Evolutionary conservation across 1,140 invertebrate genomes (phyloP).

Genomic region (Homarus americanus): DNA sequence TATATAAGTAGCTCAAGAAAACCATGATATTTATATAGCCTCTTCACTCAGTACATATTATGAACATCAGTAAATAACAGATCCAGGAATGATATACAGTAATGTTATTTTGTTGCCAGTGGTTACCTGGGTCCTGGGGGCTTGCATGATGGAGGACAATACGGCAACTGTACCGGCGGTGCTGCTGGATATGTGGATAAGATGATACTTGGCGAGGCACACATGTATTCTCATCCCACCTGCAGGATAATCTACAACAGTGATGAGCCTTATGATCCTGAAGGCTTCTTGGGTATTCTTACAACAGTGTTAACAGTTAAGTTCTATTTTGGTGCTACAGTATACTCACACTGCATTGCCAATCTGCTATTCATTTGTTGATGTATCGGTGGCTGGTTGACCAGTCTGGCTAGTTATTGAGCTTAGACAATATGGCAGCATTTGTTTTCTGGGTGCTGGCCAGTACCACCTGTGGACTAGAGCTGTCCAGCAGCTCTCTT

Average conservation of each 20-base stretch:
- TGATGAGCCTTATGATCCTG: conserved; percentile 86
- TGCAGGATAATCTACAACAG: conserved; percentile 83
- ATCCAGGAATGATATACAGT: no score
- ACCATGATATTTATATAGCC: no score
- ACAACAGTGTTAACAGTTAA: conserved; percentile 85
- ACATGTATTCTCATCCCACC: conserved; percentile 84
- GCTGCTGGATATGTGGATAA: conserved; percentile 91
- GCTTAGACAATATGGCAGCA: no score
- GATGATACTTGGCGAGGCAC: conserved; percentile 83
- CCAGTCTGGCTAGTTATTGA: no score
- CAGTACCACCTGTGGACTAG: no score
- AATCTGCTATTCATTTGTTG: neutral
- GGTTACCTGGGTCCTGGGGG: conserved; percentile 96
- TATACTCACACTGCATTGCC: neutral
- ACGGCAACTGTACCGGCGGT: conserved; percentile 90
- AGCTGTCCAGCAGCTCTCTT: no score
- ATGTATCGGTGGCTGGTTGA: no score
- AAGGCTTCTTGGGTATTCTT: conserved; percentile 85
- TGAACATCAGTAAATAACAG: no score
- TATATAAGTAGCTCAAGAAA: no score
- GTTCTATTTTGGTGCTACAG: neutral
- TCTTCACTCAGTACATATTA: no score
- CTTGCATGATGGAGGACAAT: conserved; percentile 82
- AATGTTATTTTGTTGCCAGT: conserved; percentile 76
- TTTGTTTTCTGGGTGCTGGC: no score